Evolutionary conservation across 2,888 invertebrate genomes (phyloP).

Genomic region (Parnassius glacialis): DNA sequence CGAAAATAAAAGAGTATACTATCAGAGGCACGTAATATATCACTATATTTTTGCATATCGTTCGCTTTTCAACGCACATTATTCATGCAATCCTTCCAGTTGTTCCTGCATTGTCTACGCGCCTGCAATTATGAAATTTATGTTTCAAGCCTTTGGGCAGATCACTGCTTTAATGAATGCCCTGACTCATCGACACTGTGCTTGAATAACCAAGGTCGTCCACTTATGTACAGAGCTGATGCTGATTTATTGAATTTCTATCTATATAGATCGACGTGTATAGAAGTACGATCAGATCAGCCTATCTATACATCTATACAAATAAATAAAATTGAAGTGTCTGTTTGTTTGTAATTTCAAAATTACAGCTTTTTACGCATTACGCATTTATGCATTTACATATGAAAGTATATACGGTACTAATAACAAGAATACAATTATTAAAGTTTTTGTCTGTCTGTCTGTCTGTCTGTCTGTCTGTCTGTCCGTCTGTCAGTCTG

Average conservation of each 20-base stretch:
- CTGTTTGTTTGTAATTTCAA: too few species aligned
- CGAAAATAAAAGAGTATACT: slow-evolving; percentile 8
- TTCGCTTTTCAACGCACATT: slow-evolving; percentile 62
- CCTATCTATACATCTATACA: too few species aligned
- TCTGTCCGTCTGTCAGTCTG: too few species aligned
- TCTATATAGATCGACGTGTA: slow-evolving; percentile 69
- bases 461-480: too few species aligned
- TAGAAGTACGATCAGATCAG: slow-evolving; percentile 41
- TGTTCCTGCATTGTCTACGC: slow-evolving; percentile 74
- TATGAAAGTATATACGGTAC: too few species aligned
- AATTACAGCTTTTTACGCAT: too few species aligned
- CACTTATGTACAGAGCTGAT: slow-evolving; percentile 64
- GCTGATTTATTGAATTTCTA: slow-evolving; percentile 70
- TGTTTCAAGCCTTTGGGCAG: slow-evolving; percentile 71
- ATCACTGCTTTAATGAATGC: slow-evolving; percentile 55
- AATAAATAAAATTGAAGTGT: too few species aligned
- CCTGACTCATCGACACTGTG: slow-evolving; percentile 58
- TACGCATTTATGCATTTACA: too few species aligned
- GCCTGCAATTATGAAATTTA: slow-evolving; percentile 74
- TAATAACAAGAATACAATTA: too few species aligned
- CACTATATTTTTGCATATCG: slow-evolving; percentile 20
- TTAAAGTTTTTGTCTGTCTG: too few species aligned
- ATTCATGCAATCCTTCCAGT: slow-evolving; percentile 67
- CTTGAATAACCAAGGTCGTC: slow-evolving; percentile 61
- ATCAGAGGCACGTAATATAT: slow-evolving; percentile 5